Conservation (phyloP, 1,140 invertebrate species). For the Myzus persicae region DNA sequence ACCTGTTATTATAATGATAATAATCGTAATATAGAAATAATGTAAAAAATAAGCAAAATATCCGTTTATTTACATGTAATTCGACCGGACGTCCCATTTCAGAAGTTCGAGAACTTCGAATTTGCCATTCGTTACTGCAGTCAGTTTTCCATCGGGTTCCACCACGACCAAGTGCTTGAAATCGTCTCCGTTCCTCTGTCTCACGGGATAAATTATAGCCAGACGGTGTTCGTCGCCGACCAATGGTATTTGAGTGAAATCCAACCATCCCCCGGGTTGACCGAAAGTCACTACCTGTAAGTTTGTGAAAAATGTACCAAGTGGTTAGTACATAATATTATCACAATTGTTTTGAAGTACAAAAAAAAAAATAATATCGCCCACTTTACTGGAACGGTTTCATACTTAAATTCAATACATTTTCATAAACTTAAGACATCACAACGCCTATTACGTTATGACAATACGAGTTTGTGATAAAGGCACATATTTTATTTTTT, state of each 20-base stretch:
- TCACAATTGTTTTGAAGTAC: background rate
- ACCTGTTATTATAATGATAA: no score
- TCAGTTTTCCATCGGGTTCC: background rate
- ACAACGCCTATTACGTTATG: no score
- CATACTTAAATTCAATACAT: no score
- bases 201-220: slow-evolving; percentile 17
- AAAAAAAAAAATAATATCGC: background rate
- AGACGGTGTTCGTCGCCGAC: background rate
- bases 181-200: background rate
- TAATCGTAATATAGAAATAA: no score
- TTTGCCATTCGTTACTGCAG: background rate
- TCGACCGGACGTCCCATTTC: slow-evolving; percentile 3
- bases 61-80: slow-evolving; percentile 33
- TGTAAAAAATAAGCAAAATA: no score
- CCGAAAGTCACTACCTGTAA: background rate
- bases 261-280: slow-evolving; percentile 16
- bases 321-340: background rate
- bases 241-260: slow-evolving; percentile 39
- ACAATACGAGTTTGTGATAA: no score
- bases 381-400: no score
- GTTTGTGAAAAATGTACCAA: background rate
- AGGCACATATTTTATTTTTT: no score
- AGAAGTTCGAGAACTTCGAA: slow-evolving; percentile 31
- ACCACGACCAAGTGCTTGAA: slow-evolving; percentile 17
- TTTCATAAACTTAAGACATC: background rate